A percentile compares a stretch with the other conserved stretches of the same genome.
phyloP scores from a whole-genome alignment of 2,888 invertebrate genomes.

The Tenthredo mesomela region DNA sequence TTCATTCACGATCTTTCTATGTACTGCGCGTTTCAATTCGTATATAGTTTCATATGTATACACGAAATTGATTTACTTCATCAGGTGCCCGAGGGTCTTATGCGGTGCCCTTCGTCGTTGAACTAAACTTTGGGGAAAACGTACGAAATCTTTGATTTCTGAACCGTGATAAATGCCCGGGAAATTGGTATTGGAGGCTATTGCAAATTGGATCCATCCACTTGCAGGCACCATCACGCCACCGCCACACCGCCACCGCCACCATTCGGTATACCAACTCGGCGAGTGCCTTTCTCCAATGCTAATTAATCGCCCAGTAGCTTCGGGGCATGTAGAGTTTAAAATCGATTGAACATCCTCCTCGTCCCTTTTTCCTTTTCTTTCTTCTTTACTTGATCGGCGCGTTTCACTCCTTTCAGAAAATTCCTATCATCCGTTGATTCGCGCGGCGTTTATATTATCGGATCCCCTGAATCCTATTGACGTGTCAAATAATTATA shows the following conservation, averaged over 20 bases:
- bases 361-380: no score
- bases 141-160: constrained; percentile 64
- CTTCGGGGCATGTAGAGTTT: neutral
- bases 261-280: neutral
- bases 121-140: constrained; percentile 53
- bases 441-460: neutral
- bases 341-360: neutral
- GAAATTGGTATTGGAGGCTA: constrained; percentile 59
- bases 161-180: constrained; percentile 63
- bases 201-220: constrained; percentile 60
- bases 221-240: constrained; percentile 24
- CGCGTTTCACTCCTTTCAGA: no score
- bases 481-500: constrained; percentile 16
- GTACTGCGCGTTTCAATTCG: no score
- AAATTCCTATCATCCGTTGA: no score
- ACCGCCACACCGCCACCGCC: neutral
- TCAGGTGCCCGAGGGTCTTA: neutral
- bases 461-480: neutral
- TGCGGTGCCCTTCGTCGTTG: neutral
- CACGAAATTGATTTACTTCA: constrained; percentile 30
- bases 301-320: constrained; percentile 19
- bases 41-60: neutral
- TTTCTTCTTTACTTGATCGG: no score
- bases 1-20: neutral
- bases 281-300: neutral